Conservation (phyloP, 2,113 vertebrate genomes). For the Zosterops japonicus region DNA sequence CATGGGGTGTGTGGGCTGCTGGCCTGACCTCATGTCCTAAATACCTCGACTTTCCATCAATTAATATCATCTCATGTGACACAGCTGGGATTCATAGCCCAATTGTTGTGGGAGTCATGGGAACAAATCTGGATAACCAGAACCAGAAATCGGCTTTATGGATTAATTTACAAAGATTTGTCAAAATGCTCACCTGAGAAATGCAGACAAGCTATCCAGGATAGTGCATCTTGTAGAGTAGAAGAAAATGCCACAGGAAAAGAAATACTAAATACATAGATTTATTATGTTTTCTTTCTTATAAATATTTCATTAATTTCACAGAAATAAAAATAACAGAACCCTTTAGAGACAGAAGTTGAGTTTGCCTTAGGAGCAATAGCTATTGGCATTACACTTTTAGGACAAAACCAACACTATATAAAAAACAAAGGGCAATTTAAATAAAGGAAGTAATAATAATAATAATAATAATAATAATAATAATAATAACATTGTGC, state of each 20-base stretch:
- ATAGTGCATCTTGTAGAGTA: neutral
- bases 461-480: neutral
- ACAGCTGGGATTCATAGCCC: neutral
- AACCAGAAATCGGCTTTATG: neutral
- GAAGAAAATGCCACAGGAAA: neutral
- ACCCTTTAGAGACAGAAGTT: neutral
- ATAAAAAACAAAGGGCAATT: neutral
- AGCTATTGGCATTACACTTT: neutral
- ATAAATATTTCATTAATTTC: neutral
- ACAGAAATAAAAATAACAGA: neutral
- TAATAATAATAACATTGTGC: neutral
- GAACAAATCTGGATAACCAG: neutral
- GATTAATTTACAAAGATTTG: neutral
- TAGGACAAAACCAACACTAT: neutral
- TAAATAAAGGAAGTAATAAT: slow-evolving; percentile 1
- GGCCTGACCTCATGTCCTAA: slow-evolving; percentile 8
- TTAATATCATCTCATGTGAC: neutral
- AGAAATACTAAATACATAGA: neutral
- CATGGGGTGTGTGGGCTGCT: neutral
- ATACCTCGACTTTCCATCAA: neutral
- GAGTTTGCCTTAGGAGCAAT: neutral
- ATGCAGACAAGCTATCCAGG: neutral
- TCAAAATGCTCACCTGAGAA: neutral
- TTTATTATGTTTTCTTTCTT: slow-evolving; percentile 30
- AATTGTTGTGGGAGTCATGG: neutral